Evolutionary conservation across 2,888 invertebrate genomes (phyloP), one percentile per base, ranked within the genome.

Genomic region (Ceratothoa steindachneri): DNA sequence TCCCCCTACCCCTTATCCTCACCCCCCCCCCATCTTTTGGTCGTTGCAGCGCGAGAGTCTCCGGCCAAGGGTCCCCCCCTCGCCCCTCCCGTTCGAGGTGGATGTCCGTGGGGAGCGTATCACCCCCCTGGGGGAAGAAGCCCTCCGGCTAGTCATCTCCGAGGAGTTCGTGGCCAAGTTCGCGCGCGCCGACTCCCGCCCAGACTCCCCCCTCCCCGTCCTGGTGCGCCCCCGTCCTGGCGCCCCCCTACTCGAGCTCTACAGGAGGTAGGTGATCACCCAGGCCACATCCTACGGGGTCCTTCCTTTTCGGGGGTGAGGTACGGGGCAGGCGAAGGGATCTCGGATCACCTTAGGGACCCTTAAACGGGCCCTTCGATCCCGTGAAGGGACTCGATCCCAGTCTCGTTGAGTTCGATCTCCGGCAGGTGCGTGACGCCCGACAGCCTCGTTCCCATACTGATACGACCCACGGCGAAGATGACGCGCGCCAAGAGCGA

Each of bases 131-230:
- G 60, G 30, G 15, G 15, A n/a, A 1, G 67, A 67, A 22, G 67
- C 28, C 1, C 53, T 51, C 3, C 67, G 71, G 72, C 70, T 73
- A 12, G 73, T 70, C 52, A 73, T 73, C 30, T 73, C 76, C 1
- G 76, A 73, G 51, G 76, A 76, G 52, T 76, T 76, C 24, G 51
- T 76, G 51, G 73, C 73, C 51, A 65, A 70, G 51, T 76, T 76
- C 67, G 76, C 76, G 22, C 30, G 76, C 1, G 72, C 76, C 2
- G 76, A 76, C 67, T 73, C 76, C 2, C 53, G 76, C 0, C 76
- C 76, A 3, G 76, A 76, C 64, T 76, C 76, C 0, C 76, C 76
- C 2, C 69, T 73, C 4, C 75, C 76, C n/a, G 70, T 70, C 27
- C 70, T 76, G 9, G 41, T 41, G 5, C 52, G 71, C 29, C n/a